phyloP scores from a whole-genome alignment of 2,113 vertebrate genomes.

The Labeo rohita region DNA sequence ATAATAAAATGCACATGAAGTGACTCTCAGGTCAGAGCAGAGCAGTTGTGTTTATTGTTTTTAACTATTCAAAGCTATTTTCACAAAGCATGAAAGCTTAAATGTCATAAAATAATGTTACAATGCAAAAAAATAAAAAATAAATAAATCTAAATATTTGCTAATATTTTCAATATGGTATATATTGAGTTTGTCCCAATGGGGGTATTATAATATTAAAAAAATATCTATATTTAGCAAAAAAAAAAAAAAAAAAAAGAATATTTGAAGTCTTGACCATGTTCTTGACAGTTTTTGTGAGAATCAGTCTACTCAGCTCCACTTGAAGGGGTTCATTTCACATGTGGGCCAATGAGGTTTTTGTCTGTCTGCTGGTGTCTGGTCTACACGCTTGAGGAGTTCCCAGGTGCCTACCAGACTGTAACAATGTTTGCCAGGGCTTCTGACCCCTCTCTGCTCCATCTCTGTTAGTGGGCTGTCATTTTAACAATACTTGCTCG shows the following conservation, averaged over 20 bases:
- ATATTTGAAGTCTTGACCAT: background rate
- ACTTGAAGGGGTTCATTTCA: background rate
- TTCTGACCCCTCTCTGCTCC: constrained; percentile 54
- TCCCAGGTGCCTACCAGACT: constrained; percentile 64
- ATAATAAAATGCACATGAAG: too few species aligned
- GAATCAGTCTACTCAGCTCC: background rate
- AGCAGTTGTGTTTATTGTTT: too few species aligned
- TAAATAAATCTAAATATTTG: too few species aligned
- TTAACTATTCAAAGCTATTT: too few species aligned
- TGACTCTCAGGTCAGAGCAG: too few species aligned
- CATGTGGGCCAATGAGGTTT: constrained; percentile 46
- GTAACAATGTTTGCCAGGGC: constrained; percentile 55
- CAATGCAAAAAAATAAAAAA: background rate
- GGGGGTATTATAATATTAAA: too few species aligned
- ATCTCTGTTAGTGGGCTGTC: constrained; percentile 57
- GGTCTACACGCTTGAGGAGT: constrained; percentile 46
- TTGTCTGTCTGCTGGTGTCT: constrained; percentile 49
- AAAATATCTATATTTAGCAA: background rate
- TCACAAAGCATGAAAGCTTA: too few species aligned
- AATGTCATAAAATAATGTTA: background rate
- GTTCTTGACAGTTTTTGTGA: background rate
- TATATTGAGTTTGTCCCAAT: too few species aligned
- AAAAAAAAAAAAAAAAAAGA: too few species aligned
- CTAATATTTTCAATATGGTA: too few species aligned
- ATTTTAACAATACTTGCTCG: constrained; percentile 57